Base-by-base conservation (phyloP, 2,888 invertebrate species). In the Oligia latruncula region DNA sequence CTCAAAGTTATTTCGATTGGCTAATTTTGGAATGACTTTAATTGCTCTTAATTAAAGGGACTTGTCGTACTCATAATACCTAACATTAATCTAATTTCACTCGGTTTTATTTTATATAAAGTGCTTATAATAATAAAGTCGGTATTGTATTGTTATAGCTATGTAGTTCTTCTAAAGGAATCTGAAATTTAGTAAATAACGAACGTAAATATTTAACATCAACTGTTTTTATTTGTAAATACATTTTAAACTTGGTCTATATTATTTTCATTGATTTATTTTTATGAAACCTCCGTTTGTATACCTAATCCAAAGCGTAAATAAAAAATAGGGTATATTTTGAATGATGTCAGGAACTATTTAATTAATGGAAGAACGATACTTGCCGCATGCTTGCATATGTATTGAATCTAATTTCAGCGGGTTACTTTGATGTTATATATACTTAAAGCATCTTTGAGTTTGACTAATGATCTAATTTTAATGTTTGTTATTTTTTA, bases 111-210 rank as follows among this genome's bases (percentile, higher is more conserved):
- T 62, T 82, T 60, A 80, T 62, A 49, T 46, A 55, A 40, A 73
- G 70, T 73, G 72, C 85, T 85, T 78, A 82, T 66, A 55, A 60
- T 84, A 75, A 75, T 85, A 78, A 82, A 66, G 76, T 81, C 67
- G 58, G 64, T 70, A 72, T 58, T 64, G 40, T 65, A 62, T 74
- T 75, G 62, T 55, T 73, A 78, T 62, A 52, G 15, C 70, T 81
- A 84, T 29, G 64, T 40, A 78, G 62, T 83, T 83, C 40, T 58
- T 78, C 66, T 72, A 72, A 78, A 81, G 15, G 8, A 82, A 68
- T 67, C 55, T 46, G 82, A 58, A 81, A 74, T 75, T 29, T 62
- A 40, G 81, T 76, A 64, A 75, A 68, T 78, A 78, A 82, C 13
- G n/a, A 82, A 82, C 64, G 52, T 71, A 78, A 49, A 68, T 68